These are phyloP conservation scores for Mycalesis mineus DNA, from an alignment of 2,888 invertebrate genomes.

Conservation along the genomic window DNA sequence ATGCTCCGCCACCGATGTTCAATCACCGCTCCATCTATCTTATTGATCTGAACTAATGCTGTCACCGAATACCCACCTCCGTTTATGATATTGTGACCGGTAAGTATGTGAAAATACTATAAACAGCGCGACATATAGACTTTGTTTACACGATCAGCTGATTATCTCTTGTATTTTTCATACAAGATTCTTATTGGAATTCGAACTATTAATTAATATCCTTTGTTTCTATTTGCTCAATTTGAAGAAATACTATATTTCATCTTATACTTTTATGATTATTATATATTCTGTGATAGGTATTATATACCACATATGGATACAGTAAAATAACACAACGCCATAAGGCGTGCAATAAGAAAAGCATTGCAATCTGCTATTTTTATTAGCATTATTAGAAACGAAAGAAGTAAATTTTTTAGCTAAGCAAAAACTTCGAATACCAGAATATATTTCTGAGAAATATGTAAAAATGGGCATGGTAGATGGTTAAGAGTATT, in stretches of 20 bases:
- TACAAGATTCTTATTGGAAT: constrained; percentile 52
- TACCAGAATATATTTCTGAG: neutral
- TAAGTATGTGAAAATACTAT: constrained; percentile 23
- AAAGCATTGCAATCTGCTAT: too few relatives aligned
- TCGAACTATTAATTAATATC: neutral
- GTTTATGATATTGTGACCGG: constrained; percentile 14
- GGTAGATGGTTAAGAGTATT: constrained; percentile 15
- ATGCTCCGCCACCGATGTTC: constrained; percentile 49
- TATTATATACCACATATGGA: too few relatives aligned
- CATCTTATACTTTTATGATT: too few relatives aligned
- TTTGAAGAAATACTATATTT: too few relatives aligned
- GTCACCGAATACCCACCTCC: neutral
- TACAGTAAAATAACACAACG: too few relatives aligned
- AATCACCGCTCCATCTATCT: constrained; percentile 27
- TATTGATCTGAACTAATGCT: constrained; percentile 17
- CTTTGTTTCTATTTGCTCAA: too few relatives aligned
- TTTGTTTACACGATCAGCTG: constrained; percentile 77
- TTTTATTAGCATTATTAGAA: too few relatives aligned
- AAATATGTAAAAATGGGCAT: constrained; percentile 5
- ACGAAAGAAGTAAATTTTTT: too few relatives aligned
- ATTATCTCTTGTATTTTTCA: constrained; percentile 47
- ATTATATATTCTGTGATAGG: too few relatives aligned
- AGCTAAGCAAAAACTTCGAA: neutral
- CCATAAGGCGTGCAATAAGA: too few relatives aligned
- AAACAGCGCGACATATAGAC: constrained; percentile 18